Base-by-base conservation (phyloP, 2,888 invertebrate species). In the Apoda limacodes region DNA sequence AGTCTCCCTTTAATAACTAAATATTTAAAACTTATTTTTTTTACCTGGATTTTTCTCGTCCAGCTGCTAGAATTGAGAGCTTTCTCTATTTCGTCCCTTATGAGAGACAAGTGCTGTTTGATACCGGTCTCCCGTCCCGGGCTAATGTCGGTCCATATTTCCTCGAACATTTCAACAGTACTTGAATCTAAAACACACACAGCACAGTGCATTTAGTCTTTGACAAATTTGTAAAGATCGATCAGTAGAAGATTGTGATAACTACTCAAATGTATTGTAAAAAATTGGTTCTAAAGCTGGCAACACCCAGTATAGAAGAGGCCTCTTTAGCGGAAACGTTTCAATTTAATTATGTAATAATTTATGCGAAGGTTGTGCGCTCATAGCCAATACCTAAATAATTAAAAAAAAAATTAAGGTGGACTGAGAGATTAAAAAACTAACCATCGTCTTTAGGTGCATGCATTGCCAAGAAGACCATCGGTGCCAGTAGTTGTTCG, bases 381-480 rank as follows among this genome's bases (percentile, higher is more conserved):
- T 19, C 9, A 7, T 9, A 22, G 5, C 10, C 9, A 28, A 22
- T 17, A 9, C 11, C 3, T 4, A 7, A 6, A 20, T n/a, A 30
- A 7, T 30, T 2, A 7, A 25, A 33, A 3, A n/a, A n/a, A n/a
- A n/a, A n/a, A n/a, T n/a, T n/a, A n/a, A n/a, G n/a, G n/a, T n/a
- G n/a, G n/a, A n/a, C n/a, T n/a, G n/a, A n/a, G 10, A 13, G 15
- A 9, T 11, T 5, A 29, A n/a, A 11, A 20, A 22, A 22, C 46
- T 48, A 42, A 81, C 84, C 85, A 12, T 86, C 85, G 9, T 83
- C 85, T 53, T 88, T 87, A 48, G 89, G 87, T 10, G 87, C 90
- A 53, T 95, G 95, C 92, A 94, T 95, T 7, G 94, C 96, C 42
- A 94, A 85, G 63, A 95, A 96, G 12, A 92, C 88, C 32, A 95